A percentile compares a stretch with the other conserved stretches of the same genome.
Evolutionary conservation across 1,140 invertebrate species (phyloP).

Genomic region (Parasteatoda tepidariorum): DNA sequence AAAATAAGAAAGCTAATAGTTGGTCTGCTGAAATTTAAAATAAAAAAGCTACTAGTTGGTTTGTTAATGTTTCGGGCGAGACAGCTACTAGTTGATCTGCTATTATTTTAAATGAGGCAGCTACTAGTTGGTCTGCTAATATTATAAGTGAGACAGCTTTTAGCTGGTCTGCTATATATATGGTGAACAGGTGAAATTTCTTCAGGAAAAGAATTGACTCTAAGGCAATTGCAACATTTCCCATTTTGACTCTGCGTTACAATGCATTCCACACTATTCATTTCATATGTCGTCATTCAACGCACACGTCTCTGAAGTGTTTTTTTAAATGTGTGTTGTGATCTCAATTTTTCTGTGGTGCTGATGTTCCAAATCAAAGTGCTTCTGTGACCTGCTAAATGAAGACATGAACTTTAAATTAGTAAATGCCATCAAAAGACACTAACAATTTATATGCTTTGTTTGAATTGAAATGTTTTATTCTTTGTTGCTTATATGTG

Average conservation of each 20-base stretch:
- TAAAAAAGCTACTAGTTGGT: too few relatives aligned
- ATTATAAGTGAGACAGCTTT: too few relatives aligned
- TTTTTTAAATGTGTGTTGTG: conserved; percentile 54
- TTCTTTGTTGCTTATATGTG: neutral
- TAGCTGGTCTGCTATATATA: too few relatives aligned
- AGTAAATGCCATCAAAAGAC: conserved; percentile 45
- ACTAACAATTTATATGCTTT: conserved; percentile 27
- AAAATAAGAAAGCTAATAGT: too few relatives aligned
- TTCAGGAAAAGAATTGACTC: too few relatives aligned
- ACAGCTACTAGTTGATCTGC: too few relatives aligned
- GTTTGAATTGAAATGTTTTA: conserved; percentile 3
- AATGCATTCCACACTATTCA: conserved; percentile 50
- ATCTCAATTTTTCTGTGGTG: conserved; percentile 26
- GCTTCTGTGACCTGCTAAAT: conserved; percentile 46
- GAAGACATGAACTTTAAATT: conserved; percentile 24
- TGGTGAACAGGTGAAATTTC: too few relatives aligned
- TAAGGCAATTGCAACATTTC: conserved; percentile 21
- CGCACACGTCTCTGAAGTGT: conserved; percentile 47
- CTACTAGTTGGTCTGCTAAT: too few relatives aligned
- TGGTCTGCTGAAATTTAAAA: too few relatives aligned
- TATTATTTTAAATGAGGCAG: too few relatives aligned
- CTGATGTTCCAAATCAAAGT: conserved; percentile 48
- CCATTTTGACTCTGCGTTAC: conserved; percentile 22
- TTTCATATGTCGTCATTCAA: conserved; percentile 44
- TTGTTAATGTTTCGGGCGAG: too few relatives aligned